Conservation (phyloP, 2,888 invertebrate species). For the Pinctada fucata region DNA sequence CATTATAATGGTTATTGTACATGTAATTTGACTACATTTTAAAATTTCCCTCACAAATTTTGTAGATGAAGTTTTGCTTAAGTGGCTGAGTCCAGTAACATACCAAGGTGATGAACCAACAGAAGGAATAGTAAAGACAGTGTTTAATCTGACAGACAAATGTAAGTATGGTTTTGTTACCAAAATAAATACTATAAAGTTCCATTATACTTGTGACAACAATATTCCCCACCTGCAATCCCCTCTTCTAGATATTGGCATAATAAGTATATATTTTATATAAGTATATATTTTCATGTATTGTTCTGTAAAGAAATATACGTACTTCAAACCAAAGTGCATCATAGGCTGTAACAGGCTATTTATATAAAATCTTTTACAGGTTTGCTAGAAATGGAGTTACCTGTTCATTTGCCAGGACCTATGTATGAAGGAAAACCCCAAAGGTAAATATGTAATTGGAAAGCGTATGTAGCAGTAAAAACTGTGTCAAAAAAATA, state of each 20-base stretch:
- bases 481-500: background rate
- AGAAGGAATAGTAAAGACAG: constrained; percentile 38
- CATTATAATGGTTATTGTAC: too few species aligned
- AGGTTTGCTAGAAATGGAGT: constrained; percentile 65
- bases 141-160: constrained; percentile 44
- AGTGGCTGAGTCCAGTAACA: constrained; percentile 47
- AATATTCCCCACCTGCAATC: background rate
- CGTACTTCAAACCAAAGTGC: too few species aligned
- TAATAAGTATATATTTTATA: too few species aligned
- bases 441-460: constrained; percentile 46
- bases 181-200: background rate
- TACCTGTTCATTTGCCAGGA: constrained; percentile 55
- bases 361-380: background rate
- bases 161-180: constrained; percentile 47
- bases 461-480: constrained; percentile 1
- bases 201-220: background rate
- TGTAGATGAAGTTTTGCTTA: constrained; percentile 48
- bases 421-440: constrained; percentile 54
- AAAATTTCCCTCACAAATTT: constrained; percentile 1
- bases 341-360: too few species aligned
- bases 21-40: background rate
- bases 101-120: constrained; percentile 44
- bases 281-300: too few species aligned
- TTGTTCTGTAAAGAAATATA: too few species aligned
- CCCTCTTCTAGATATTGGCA: too few species aligned